Evolutionary conservation across 2,113 vertebrate species (phyloP), one percentile per base, ranked within the genome.

Genomic region (Nesoenas mayeri): DNA sequence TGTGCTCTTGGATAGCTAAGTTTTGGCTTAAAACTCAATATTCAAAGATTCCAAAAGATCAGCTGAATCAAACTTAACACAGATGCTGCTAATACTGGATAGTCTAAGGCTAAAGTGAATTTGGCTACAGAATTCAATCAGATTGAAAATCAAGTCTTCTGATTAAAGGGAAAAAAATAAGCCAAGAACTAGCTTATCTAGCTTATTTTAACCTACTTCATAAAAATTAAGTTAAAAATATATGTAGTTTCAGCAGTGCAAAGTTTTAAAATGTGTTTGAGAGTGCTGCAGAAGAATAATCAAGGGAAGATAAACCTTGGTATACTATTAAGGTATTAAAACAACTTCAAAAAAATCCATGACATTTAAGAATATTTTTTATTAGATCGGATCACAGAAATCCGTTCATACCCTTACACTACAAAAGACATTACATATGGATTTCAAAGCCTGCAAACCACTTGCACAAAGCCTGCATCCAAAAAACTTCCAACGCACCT

Each of bases 21-120:
- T 57, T 88, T 88, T 94, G 90, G 87, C 79, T 90, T 54, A 62
- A 29, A 51, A 83, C 5, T 7, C 67, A 26, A 15, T 40, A 66
- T 36, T 87, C 64, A 83, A 88, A 74, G 67, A 95, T 85, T 90
- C 42, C 79, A 79, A 82, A 93, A 93, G 88, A 94, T 92, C 82
- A 86, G 69, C 53, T 53, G 77, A 81, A 42, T 69, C 81, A 93
- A 85, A 92, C 18, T 36, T 83, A 82, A 83, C 26, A 81, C 71
- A 95, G 81, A 93, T 93, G 87, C 66, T 91, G 53, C n/a, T 87
- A 71, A 64, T 21, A 75, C 20, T 47, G 36, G 21, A 69, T 3
- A 85, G 40, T 61, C 61, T 44, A 57, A 79, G 34, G 17, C 5
- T 3, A 32, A 79, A 82, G 53, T 29, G 47, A 83, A 42, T 88